Percentiles rank a stretch among this genome's conserved stretches.
phyloP scores from a whole-genome alignment of 1,140 invertebrate genomes.

The Agrypnia vestita region DNA sequence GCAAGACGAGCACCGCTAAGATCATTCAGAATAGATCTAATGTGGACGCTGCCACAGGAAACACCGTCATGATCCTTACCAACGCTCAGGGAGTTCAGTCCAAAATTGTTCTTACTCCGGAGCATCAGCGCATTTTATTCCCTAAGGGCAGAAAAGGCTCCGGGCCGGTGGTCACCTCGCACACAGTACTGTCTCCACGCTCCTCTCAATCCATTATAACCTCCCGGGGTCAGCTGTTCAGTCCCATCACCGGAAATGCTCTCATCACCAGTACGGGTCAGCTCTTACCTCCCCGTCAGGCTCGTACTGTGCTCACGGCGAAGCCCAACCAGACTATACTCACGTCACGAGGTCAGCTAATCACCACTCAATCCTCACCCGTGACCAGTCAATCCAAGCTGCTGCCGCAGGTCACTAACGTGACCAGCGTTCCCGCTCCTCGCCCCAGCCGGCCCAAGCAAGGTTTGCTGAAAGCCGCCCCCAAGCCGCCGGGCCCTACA shows the following conservation, averaged over 20 bases:
- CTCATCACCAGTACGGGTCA: constrained; percentile 52
- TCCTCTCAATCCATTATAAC: constrained; percentile 71
- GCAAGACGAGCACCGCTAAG: constrained; percentile 25
- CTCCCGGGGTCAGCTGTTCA: constrained; percentile 64
- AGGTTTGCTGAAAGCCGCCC: constrained; percentile 11
- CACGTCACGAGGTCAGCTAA: constrained; percentile 67
- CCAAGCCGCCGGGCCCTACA: constrained; percentile 30
- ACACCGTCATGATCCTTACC: constrained; percentile 76
- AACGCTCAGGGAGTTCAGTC: constrained; percentile 75
- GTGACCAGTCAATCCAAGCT: constrained; percentile 67
- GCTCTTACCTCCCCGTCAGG: constrained; percentile 27
- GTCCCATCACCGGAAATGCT: constrained; percentile 46
- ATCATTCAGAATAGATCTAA: constrained; percentile 63
- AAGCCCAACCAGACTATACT: constrained; percentile 60
- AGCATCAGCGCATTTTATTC: constrained; percentile 69
- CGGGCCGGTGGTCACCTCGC: constrained; percentile 67
- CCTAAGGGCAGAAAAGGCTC: constrained; percentile 62
- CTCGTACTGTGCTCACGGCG: constrained; percentile 60
- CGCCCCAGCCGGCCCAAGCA: constrained; percentile 34
- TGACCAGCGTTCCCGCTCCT: constrained; percentile 23
- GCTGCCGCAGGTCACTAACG: constrained; percentile 27
- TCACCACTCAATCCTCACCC: constrained; percentile 68
- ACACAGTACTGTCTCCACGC: constrained; percentile 70
- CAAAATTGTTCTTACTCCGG: constrained; percentile 73
- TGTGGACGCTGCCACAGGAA: constrained; percentile 62